A percentile compares a stretch with the other conserved stretches of the same genome.
Evolutionary conservation across 2,113 vertebrate species (phyloP).

Genomic region (Pseudopipra pipra): DNA sequence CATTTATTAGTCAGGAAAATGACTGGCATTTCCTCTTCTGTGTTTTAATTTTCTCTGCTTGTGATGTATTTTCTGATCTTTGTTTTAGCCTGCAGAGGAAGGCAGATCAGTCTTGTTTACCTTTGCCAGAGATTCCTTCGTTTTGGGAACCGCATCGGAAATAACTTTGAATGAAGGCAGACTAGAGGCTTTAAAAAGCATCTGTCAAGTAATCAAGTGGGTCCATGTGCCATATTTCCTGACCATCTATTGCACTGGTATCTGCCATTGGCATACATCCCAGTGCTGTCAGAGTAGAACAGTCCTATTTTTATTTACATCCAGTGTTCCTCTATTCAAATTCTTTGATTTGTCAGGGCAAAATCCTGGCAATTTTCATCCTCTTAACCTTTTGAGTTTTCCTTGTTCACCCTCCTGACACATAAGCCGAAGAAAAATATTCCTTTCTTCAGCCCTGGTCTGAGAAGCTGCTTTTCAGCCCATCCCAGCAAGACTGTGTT

Average conservation of each 20-base stretch:
- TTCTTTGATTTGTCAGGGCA: neutral
- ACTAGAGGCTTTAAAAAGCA: conserved; percentile 58
- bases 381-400: neutral
- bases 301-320: conserved; percentile 40
- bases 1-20: conserved; percentile 43
- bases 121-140: conserved; percentile 52
- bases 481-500: neutral
- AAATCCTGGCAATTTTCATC: neutral
- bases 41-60: conserved; percentile 48
- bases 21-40: conserved; percentile 59
- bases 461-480: neutral
- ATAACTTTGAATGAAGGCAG: conserved; percentile 54
- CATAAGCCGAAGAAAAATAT: neutral
- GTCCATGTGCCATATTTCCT: conserved; percentile 54
- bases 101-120: conserved; percentile 42
- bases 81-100: conserved; percentile 35
- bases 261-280: neutral
- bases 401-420: neutral
- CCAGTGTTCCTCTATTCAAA: neutral
- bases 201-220: conserved; percentile 47
- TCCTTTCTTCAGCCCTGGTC: neutral
- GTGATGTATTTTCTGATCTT: conserved; percentile 44
- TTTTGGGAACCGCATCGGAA: conserved; percentile 53
- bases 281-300: neutral
- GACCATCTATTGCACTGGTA: conserved; percentile 49